Percentiles rank a stretch among this genome's conserved stretches.
Evolutionary conservation across 2,797 vertebrate species (phyloP).

Genomic region (Carduelis carduelis): DNA sequence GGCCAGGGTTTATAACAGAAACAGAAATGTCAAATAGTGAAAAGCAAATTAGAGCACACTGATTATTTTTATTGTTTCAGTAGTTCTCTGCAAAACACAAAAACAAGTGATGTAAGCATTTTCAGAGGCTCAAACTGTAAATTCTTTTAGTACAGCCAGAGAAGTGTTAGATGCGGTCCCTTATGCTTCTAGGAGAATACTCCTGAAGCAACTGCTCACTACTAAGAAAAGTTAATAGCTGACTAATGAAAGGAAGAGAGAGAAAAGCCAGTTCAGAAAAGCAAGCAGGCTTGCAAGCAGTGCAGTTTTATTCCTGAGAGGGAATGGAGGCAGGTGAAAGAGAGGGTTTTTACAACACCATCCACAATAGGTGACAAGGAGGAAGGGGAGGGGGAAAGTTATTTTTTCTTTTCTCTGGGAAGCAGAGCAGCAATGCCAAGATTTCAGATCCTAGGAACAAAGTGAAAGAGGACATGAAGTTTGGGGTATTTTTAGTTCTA

Average conservation of each 20-base stretch:
- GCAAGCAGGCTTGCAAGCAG: neutral
- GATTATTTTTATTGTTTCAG: neutral
- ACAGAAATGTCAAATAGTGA: neutral
- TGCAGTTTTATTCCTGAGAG: neutral
- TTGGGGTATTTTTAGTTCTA: neutral
- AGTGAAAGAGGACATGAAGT: neutral
- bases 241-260: neutral
- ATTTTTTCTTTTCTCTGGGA: neutral
- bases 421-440: neutral
- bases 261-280: neutral
- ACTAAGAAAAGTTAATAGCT: neutral
- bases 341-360: neutral
- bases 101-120: neutral
- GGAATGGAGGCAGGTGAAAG: neutral
- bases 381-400: neutral
- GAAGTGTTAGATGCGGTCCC: neutral
- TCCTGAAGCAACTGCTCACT: neutral
- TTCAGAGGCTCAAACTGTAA: neutral
- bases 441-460: neutral
- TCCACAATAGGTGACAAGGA: neutral
- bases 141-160: neutral
- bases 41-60: neutral
- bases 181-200: neutral
- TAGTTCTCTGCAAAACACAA: neutral
- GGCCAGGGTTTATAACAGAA: neutral